Conservation (phyloP, 2,797 vertebrate species). For the Thamnophis elegans region DNA sequence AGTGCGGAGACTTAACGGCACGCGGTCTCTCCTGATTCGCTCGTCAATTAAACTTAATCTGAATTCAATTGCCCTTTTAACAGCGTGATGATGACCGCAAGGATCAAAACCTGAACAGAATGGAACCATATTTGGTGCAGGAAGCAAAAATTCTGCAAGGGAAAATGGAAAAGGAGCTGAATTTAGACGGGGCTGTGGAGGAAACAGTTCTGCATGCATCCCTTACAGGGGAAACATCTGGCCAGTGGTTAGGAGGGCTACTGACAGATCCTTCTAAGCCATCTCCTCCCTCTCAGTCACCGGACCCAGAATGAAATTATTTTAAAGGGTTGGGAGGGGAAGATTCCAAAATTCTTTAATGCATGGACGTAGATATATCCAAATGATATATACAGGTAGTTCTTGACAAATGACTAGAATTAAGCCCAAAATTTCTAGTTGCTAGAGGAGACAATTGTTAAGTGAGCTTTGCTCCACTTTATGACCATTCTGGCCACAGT, state of each 20-base stretch:
- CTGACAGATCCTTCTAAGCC: not conserved
- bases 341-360: too few relatives aligned
- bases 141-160: not conserved
- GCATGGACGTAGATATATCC: too few relatives aligned
- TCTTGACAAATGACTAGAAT: too few relatives aligned
- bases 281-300: not conserved
- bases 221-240: not conserved
- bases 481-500: too few relatives aligned
- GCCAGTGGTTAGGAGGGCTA: not conserved
- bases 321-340: not conserved
- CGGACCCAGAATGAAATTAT: not conserved
- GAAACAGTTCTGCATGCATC: not conserved
- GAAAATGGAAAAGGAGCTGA: not conserved
- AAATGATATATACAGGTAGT: too few relatives aligned
- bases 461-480: too few relatives aligned
- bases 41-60: not conserved
- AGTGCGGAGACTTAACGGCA: not conserved
- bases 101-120: not conserved
- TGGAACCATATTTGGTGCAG: not conserved
- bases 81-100: not conserved
- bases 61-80: not conserved
- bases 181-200: not conserved
- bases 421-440: too few relatives aligned
- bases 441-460: too few relatives aligned
- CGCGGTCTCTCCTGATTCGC: not conserved